These are phyloP conservation scores for Piliocolobus tephrosceles DNA, from an alignment of 2,113 vertebrate species.

Conservation along the genomic window DNA sequence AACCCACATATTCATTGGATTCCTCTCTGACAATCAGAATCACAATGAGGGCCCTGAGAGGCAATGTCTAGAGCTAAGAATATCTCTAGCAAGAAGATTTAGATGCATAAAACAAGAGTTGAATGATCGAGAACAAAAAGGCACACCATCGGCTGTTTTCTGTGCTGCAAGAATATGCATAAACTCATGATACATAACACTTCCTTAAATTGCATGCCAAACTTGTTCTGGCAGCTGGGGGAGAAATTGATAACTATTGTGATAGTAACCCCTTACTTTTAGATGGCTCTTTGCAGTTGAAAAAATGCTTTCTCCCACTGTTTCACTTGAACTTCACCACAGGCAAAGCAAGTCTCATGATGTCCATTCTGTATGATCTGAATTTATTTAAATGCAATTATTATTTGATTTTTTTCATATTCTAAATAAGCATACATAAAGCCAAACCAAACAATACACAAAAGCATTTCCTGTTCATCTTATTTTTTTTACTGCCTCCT, in stretches of 20 bases:
- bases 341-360: neutral
- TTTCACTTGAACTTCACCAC: neutral
- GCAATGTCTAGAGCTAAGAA: neutral
- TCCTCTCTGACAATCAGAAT: neutral
- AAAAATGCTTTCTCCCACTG: neutral
- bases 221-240: neutral
- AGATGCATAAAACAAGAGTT: neutral
- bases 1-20: neutral
- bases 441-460: slow-evolving; percentile 45
- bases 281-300: neutral
- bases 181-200: neutral
- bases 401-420: slow-evolving; percentile 40
- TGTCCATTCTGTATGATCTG: neutral
- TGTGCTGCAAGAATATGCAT: neutral
- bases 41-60: neutral
- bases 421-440: slow-evolving; percentile 15
- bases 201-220: neutral
- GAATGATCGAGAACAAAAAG: neutral
- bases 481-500: neutral
- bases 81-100: neutral
- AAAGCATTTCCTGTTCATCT: neutral
- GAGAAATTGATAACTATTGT: neutral
- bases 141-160: neutral
- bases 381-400: slow-evolving; percentile 21
- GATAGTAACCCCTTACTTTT: neutral